These are phyloP conservation scores for Gracilinanus agilis DNA, from an alignment of 2,113 vertebrate genomes.

Conservation along the genomic window DNA sequence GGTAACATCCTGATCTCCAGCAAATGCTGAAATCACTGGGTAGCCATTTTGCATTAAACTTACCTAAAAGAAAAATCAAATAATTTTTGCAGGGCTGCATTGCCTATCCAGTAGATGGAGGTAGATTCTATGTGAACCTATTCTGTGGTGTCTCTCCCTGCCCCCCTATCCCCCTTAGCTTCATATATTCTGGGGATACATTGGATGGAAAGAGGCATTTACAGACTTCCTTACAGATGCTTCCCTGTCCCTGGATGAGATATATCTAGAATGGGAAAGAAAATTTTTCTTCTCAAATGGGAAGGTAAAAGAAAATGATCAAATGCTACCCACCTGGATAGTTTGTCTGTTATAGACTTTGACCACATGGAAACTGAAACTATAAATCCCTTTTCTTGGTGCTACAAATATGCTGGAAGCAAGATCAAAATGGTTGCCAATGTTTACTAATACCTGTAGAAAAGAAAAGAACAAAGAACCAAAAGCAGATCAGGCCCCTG, in stretches of 20 bases:
- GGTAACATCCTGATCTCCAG: constrained; percentile 99
- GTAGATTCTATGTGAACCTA: fast-evolving
- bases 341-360: constrained; percentile 99
- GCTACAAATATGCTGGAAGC: constrained; percentile 98
- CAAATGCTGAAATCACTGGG: constrained; percentile 98
- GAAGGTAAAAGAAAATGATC: neutral
- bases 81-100: constrained; percentile 52
- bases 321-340: constrained; percentile 93
- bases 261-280: neutral
- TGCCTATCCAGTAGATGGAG: neutral
- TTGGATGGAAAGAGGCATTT: neutral
- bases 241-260: neutral
- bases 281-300: neutral
- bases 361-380: constrained; percentile 99
- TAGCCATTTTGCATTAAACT: constrained; percentile 99
- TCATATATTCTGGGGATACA: neutral
- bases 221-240: neutral
- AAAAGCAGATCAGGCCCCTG: neutral
- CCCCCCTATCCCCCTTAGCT: neutral
- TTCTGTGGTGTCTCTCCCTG: neutral
- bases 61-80: constrained; percentile 88
- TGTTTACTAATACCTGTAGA: constrained; percentile 97
- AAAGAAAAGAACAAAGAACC: constrained; percentile 58
- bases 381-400: constrained; percentile 98
- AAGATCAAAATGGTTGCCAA: constrained; percentile 99